Percentiles rank a stretch among this genome's conserved stretches.
Evolutionary conservation across 1,140 invertebrate genomes (phyloP).

Genomic region (Ceratina japonica): DNA sequence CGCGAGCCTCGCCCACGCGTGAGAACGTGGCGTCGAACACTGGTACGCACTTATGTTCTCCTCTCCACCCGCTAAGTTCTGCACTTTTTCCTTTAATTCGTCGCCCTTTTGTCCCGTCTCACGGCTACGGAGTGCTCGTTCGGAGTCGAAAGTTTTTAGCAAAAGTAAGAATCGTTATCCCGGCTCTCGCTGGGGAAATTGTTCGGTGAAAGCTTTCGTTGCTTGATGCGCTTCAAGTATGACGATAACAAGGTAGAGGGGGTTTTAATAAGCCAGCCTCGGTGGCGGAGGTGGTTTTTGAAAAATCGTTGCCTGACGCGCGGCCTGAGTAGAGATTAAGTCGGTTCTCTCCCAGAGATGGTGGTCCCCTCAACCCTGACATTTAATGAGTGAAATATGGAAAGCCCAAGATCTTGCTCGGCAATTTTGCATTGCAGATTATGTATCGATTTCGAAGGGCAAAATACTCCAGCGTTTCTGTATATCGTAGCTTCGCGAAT

Average conservation of each 20-base stretch:
- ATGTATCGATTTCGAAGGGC: constrained; percentile 21
- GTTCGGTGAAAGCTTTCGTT: neutral
- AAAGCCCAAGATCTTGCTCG: neutral
- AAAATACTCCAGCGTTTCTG: neutral
- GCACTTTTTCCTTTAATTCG: neutral
- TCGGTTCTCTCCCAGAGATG: neutral
- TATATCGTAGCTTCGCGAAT: no score
- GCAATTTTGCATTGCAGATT: constrained; percentile 37
- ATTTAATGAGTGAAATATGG: constrained; percentile 34
- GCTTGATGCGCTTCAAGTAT: neutral
- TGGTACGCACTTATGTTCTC: constrained; percentile 17
- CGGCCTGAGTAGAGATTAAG: neutral
- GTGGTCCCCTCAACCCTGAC: neutral
- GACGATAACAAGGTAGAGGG: neutral
- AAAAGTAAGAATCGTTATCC: neutral
- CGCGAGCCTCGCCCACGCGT: neutral
- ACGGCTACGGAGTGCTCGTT: no score
- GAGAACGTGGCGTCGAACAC: constrained; percentile 17
- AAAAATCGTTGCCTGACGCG: neutral
- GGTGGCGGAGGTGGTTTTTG: neutral
- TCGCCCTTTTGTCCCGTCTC: neutral
- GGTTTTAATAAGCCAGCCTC: neutral
- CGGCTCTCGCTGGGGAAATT: neutral
- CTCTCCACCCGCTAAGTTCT: neutral
- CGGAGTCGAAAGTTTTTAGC: neutral